Evolutionary conservation across 1,140 invertebrate genomes (phyloP), one percentile per base, ranked within the genome.

Genomic region (Leptopilina boulardi): DNA sequence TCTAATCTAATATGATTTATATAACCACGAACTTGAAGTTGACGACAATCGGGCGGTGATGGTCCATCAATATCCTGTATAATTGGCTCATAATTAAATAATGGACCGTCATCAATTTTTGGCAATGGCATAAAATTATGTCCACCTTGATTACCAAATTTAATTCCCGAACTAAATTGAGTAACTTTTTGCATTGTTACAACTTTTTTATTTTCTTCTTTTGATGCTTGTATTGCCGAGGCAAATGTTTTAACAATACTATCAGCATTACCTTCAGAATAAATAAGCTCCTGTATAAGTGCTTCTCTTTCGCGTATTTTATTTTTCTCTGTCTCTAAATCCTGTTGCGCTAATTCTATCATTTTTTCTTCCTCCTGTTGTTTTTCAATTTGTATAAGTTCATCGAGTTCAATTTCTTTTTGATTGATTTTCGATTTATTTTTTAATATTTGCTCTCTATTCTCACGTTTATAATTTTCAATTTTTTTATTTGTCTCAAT

Each of bases 241-340:
- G 94, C 95, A 91, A 97, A 98, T 51, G 94, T 95, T 74, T 94
- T 95, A 0, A 99, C 91, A 80, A 99, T 99, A 81, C 95, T 94
- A 75, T 95, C 94, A 0, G 97, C 97, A 91, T 98, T 94, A 23
- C 93, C 94, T 82, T 97, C 96, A 9, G 97, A 97, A 90, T 96
- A 98, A 95, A 98, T 98, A 2, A 99, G 91, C 86, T 98, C 97
- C 91, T 99, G 97, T 80, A 99, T 98, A 0, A 99, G 90, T 1
- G 96, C 96, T 88, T 98, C 97, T 88, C 98, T 97, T 70, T 96
- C 94, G 70, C 95, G 93, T 30, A 96, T 94, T 88, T 97, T 98
- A 66, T 94, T 94, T 84, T 94, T 95, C 84, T 97, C 97, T 10
- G 95, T 93, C 87, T 97, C 95, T 6, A 93, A 87, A 84, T 97